Conservation (phyloP, 92 coral and sea anemone genomes). For the Pocillopora meandrina region DNA sequence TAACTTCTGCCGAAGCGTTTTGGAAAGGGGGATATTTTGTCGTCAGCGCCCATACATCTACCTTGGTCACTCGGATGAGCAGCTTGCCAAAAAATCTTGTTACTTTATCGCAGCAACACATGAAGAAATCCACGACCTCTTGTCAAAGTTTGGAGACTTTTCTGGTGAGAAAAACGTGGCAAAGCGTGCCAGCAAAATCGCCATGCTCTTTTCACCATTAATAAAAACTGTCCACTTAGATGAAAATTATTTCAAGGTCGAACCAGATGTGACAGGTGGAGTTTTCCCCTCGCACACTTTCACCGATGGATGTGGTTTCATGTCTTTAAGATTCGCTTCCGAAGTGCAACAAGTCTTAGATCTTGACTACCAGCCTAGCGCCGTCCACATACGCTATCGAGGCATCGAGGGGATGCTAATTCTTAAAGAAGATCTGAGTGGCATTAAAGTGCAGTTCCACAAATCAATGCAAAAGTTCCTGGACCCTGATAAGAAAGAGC, state of each 20-base stretch:
- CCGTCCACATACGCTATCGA: conserved; percentile 61
- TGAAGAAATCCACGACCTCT: conserved; percentile 61
- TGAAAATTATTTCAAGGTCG: not conserved
- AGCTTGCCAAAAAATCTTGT: conserved; percentile 76
- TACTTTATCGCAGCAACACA: conserved; percentile 57
- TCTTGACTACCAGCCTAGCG: conserved; percentile 54
- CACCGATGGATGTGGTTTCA: conserved; percentile 69
- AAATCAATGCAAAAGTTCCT: conserved; percentile 64
- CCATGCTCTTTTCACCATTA: conserved; percentile 69
- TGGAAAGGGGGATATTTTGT: conserved; percentile 11
- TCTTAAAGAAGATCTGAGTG: conserved; percentile 33
- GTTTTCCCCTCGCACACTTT: conserved; percentile 28
- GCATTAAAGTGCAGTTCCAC: conserved; percentile 43
- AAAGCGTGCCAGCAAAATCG: conserved; percentile 78
- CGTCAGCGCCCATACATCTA: conserved; percentile 32
- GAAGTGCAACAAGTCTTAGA: conserved; percentile 32
- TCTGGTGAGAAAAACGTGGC: conserved; percentile 54
- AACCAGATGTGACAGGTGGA: conserved; percentile 9
- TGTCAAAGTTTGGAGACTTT: conserved; percentile 76
- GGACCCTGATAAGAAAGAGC: conserved; percentile 32
- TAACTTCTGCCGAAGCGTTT: not conserved
- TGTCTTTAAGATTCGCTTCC: conserved; percentile 47
- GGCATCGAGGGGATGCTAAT: conserved; percentile 61
- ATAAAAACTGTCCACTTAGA: conserved; percentile 30
- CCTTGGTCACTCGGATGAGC: conserved; percentile 82